These are phyloP conservation scores for Notodonta ziczac DNA, from an alignment of 2,888 invertebrate species.

Conservation along the genomic window DNA sequence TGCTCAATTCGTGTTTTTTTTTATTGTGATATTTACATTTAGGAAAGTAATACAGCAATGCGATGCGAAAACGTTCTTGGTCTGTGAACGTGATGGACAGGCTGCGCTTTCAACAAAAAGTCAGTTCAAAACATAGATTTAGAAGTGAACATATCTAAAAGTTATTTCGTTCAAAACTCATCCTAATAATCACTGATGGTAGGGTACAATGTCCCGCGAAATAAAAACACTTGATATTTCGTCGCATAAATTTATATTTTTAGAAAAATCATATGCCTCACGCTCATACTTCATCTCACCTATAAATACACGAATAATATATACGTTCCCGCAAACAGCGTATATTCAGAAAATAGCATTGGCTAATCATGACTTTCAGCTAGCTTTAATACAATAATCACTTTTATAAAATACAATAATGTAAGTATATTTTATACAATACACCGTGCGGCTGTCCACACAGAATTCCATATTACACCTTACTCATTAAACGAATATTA, in stretches of 20 bases:
- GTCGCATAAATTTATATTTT: slow-evolving; percentile 82
- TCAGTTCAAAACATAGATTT: too few species aligned
- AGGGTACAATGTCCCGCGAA: not conserved
- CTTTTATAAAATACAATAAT: slow-evolving; percentile 73
- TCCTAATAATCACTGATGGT: too few species aligned
- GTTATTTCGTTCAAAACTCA: too few species aligned
- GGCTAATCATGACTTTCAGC: slow-evolving; percentile 81
- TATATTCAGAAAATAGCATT: slow-evolving; percentile 83
- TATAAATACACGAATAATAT: slow-evolving; percentile 77
- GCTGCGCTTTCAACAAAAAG: too few species aligned
- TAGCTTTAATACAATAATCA: slow-evolving; percentile 69
- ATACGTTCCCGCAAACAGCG: slow-evolving; percentile 74
- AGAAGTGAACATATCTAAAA: too few species aligned
- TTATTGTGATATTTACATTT: too few species aligned
- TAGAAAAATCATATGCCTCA: slow-evolving; percentile 81
- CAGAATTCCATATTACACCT: slow-evolving; percentile 55
- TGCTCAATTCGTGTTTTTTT: too few species aligned
- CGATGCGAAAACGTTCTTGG: too few species aligned
- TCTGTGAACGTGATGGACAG: too few species aligned
- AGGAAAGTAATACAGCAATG: too few species aligned
- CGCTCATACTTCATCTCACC: slow-evolving; percentile 74
- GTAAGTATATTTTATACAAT: slow-evolving; percentile 70
- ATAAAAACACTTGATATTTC: slow-evolving; percentile 32
- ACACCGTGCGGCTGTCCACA: slow-evolving; percentile 59
- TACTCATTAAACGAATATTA: slow-evolving; percentile 46